Evolutionary conservation across 1,140 invertebrate genomes (phyloP), one percentile per base, ranked within the genome.

Genomic region (Leptinotarsa texana): DNA sequence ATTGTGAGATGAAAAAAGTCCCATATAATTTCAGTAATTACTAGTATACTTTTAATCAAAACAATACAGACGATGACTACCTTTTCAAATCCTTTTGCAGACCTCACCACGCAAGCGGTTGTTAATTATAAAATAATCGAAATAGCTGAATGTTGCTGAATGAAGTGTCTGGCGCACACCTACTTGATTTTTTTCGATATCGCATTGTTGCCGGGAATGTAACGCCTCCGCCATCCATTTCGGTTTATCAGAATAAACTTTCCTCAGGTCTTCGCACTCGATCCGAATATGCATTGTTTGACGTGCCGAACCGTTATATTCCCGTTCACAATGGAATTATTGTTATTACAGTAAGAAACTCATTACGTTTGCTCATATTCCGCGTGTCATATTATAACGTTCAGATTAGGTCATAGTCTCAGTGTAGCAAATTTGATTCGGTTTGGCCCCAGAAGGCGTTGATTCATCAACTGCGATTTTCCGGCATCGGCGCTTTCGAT

Each of bases 191-290:
- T 57, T 57, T 42, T 57, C 51, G n/a, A 57, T 57, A 15, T 17
- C n/a, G 15, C n/a, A 57, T 57, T 57, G 51, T 57, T 57, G 51
- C 51, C 51, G n/a, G n/a, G 51, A 57, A 57, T 57, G 51, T 57
- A 57, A 57, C 51, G 51, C 51, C 51, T 18, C 51, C 51, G 51
- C 51, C 15, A 57, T 17, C 15, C 51, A 57, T 57, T 57, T 57
- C 51, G 51, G 51, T 57, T 57, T 57, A 57, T 57, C 33, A 57
- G 51, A 57, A 57, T 57, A 57, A 57, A 57, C 51, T 15, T 57
- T 57, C 51, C 51, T 15, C 51, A 57, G 51, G 51, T 57, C 51
- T 57, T 57, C 51, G 51, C 51, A 57, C 51, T 57, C 51, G 51
- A 57, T 57, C 51, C n/a, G 15, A 57, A 17, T 57, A 15, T 57